Evolutionary conservation across 1,140 invertebrate genomes (phyloP).

Genomic region (Drosophila melanica): DNA sequence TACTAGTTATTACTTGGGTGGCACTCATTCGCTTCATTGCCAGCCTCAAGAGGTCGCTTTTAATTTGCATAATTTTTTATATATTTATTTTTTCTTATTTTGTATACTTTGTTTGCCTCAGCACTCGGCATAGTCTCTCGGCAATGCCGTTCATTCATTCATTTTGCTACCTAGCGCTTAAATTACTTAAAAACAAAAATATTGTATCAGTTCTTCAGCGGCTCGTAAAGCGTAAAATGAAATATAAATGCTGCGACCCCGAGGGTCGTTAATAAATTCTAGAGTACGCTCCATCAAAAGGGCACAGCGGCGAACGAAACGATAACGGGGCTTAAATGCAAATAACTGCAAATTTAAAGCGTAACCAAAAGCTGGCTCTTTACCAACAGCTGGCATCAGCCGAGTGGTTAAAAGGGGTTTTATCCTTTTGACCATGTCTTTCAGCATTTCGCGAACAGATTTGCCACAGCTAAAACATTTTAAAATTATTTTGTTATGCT

Average conservation of each 20-base stretch:
- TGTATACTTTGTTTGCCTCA: slow-evolving; percentile 42
- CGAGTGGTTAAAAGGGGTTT: slow-evolving; percentile 56
- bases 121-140: slow-evolving; percentile 29
- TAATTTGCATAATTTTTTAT: slow-evolving; percentile 74
- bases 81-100: slow-evolving; percentile 35
- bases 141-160: slow-evolving; percentile 62
- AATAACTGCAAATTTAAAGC: slow-evolving; percentile 79
- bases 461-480: slow-evolving; percentile 71
- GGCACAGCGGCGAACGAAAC: slow-evolving; percentile 23
- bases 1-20: slow-evolving; percentile 33
- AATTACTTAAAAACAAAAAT: slow-evolving; percentile 73
- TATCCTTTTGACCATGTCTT: slow-evolving; percentile 43
- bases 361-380: slow-evolving; percentile 17
- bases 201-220: slow-evolving; percentile 78
- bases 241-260: slow-evolving; percentile 65
- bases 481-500: slow-evolving; percentile 44
- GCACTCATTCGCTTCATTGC: slow-evolving; percentile 41
- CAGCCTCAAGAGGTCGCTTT: slow-evolving; percentile 52
- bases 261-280: slow-evolving; percentile 70
- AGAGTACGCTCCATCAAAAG: slow-evolving; percentile 71
- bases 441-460: slow-evolving; percentile 60
- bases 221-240: slow-evolving; percentile 72
- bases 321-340: slow-evolving; percentile 74
- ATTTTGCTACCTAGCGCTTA: slow-evolving; percentile 45
- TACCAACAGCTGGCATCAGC: slow-evolving; percentile 26